Percentiles rank a stretch among this genome's conserved stretches.
These are phyloP conservation scores for Pteromalus puparum DNA, from an alignment of 1,140 invertebrate genomes.

Conservation along the genomic window DNA sequence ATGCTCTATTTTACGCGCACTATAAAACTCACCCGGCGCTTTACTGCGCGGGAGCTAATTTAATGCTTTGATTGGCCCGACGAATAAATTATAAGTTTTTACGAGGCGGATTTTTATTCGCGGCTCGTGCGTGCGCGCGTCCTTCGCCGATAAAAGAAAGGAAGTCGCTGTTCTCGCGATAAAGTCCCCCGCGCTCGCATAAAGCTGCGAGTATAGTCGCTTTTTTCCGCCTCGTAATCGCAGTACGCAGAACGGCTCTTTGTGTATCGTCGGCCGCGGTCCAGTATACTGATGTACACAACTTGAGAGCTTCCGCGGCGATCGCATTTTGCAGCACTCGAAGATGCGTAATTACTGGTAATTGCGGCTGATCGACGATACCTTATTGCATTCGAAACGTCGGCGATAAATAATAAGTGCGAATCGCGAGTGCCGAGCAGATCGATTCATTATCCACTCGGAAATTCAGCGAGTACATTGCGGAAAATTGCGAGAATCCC, in stretches of 20 bases:
- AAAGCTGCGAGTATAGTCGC: conserved; percentile 24
- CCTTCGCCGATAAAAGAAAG: conserved; percentile 19
- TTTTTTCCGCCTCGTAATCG: conserved; percentile 34
- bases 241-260: neutral
- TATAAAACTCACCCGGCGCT: neutral
- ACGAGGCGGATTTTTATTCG: conserved; percentile 6
- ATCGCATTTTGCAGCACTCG: too few relatives aligned
- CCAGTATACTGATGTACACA: neutral
- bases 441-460: too few relatives aligned
- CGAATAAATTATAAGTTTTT: conserved; percentile 23
- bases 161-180: conserved; percentile 13
- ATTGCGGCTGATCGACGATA: too few relatives aligned
- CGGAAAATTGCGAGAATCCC: too few relatives aligned
- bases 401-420: too few relatives aligned
- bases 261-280: neutral
- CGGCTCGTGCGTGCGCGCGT: neutral
- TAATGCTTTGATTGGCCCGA: neutral
- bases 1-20: neutral
- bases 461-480: too few relatives aligned
- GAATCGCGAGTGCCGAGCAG: too few relatives aligned
- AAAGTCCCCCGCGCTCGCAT: neutral
- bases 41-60: conserved; percentile 16
- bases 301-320: too few relatives aligned
- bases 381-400: too few relatives aligned
- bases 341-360: too few relatives aligned